Evolutionary conservation across 1,140 invertebrate species (phyloP).

Genomic region (Pachyrhynchus sulphureomaculatus): DNA sequence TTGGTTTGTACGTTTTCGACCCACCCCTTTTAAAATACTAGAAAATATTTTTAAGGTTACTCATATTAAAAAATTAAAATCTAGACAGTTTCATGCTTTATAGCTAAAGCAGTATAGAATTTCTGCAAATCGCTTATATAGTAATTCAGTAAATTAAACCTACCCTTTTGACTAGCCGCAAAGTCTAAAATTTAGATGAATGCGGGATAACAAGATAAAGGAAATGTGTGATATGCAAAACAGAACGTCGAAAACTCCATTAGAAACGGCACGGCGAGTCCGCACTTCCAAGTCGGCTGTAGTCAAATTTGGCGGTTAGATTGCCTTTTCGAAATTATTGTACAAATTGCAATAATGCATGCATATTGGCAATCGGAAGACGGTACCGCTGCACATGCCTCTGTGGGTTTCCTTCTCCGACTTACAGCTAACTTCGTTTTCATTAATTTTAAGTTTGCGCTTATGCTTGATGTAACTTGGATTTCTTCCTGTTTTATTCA

Average conservation of each 20-base stretch:
- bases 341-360: slow-evolving; percentile 52
- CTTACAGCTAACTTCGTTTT: slow-evolving; percentile 20
- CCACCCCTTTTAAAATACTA: too few relatives aligned
- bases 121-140: background rate
- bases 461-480: too few relatives aligned
- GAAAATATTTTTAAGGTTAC: too few relatives aligned
- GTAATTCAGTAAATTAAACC: slow-evolving; percentile 18
- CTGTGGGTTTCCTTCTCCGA: slow-evolving; percentile 4
- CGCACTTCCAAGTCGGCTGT: slow-evolving; percentile 3
- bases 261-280: slow-evolving; percentile 19
- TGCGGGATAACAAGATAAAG: slow-evolving; percentile 32
- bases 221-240: slow-evolving; percentile 36
- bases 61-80: too few relatives aligned
- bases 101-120: too few relatives aligned
- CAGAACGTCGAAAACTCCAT: slow-evolving; percentile 32
- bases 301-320: slow-evolving; percentile 36
- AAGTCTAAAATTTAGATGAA: slow-evolving; percentile 29
- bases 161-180: slow-evolving; percentile 13
- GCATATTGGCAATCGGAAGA: slow-evolving; percentile 49
- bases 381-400: slow-evolving; percentile 4
- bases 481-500: too few relatives aligned
- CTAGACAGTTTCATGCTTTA: too few relatives aligned
- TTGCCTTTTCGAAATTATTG: slow-evolving; percentile 47
- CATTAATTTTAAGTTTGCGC: slow-evolving; percentile 19
- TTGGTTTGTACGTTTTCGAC: too few relatives aligned